Conservation (phyloP, 2,888 invertebrate genomes). For the Hemicrepidius hirtus region DNA sequence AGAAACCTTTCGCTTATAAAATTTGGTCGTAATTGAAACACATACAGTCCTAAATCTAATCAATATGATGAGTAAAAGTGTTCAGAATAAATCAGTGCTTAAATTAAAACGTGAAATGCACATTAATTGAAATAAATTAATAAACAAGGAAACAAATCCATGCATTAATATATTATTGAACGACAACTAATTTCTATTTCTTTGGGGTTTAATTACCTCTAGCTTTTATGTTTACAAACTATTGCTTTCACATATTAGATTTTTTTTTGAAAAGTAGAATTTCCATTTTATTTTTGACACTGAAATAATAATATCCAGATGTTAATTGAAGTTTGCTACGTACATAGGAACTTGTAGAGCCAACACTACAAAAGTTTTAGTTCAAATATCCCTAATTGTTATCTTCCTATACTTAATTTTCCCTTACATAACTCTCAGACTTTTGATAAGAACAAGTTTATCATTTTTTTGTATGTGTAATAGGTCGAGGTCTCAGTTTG, state of each 20-base stretch:
- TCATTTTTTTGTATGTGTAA: too few species aligned
- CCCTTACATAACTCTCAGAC: too few species aligned
- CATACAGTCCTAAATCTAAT: slow-evolving; percentile 12
- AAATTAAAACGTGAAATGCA: slow-evolving; percentile 58
- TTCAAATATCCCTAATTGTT: slow-evolving; percentile 1
- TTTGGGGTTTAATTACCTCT: slow-evolving; percentile 8
- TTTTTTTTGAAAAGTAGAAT: background rate
- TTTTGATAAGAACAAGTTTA: too few species aligned
- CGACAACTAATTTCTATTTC: background rate
- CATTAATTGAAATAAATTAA: slow-evolving; percentile 55
- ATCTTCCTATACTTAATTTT: too few species aligned
- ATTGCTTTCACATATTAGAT: slow-evolving; percentile 22
- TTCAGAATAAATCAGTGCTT: slow-evolving; percentile 28
- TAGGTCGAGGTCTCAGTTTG: too few species aligned
- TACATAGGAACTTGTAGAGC: too few species aligned
- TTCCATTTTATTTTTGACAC: slow-evolving; percentile 6
- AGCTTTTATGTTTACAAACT: background rate
- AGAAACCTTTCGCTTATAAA: background rate
- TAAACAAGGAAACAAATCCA: slow-evolving; percentile 15
- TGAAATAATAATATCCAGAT: too few species aligned
- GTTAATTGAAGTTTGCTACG: slow-evolving; percentile 2
- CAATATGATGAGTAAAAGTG: slow-evolving; percentile 1
- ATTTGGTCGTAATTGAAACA: background rate
- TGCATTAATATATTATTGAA: background rate
- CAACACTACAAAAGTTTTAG: background rate